These are phyloP conservation scores for Myioborus melanocephalus DNA, from an alignment of 2,797 vertebrate genomes.

Conservation along the genomic window DNA sequence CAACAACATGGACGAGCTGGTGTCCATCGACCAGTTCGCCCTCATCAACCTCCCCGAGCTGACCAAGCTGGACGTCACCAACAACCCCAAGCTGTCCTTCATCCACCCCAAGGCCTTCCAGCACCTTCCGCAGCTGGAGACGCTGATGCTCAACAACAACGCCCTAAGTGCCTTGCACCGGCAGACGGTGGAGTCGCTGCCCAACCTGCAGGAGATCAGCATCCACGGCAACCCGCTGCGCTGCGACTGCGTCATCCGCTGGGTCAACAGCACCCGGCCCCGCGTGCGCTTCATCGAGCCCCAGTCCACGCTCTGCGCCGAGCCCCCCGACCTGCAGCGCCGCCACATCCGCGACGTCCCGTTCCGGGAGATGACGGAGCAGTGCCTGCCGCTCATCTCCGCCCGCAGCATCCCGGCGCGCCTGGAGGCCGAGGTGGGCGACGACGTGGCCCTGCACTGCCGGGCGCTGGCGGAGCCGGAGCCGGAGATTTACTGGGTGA, in stretches of 20 bases:
- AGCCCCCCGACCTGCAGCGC: slow-evolving; percentile 89
- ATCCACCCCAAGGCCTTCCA: slow-evolving; percentile 92
- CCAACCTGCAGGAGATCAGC: slow-evolving; percentile 93
- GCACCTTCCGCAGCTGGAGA: slow-evolving; percentile 89
- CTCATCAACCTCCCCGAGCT: slow-evolving; percentile 94
- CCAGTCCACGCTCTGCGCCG: slow-evolving; percentile 90
- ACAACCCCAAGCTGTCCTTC: slow-evolving; percentile 94
- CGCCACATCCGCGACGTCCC: slow-evolving; percentile 88
- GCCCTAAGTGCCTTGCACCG: slow-evolving; percentile 92
- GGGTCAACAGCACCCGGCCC: slow-evolving; percentile 81
- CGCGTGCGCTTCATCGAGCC: slow-evolving; percentile 92
- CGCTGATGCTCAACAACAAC: slow-evolving; percentile 97
- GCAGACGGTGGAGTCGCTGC: slow-evolving; percentile 87
- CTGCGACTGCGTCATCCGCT: slow-evolving; percentile 95
- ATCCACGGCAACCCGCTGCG: slow-evolving; percentile 95
- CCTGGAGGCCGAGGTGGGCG: slow-evolving; percentile 75
- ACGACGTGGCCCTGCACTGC: slow-evolving; percentile 85
- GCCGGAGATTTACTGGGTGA: slow-evolving; percentile 94
- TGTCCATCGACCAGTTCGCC: slow-evolving; percentile 92
- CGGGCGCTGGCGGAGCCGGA: slow-evolving; percentile 91
- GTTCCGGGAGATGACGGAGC: slow-evolving; percentile 91
- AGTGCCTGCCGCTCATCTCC: slow-evolving; percentile 92
- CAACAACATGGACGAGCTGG: slow-evolving; percentile 96
- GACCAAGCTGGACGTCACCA: slow-evolving; percentile 96
- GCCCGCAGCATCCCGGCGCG: slow-evolving; percentile 82